Evolutionary conservation across 2,888 invertebrate species (phyloP).

Genomic region (Anodontia alba): DNA sequence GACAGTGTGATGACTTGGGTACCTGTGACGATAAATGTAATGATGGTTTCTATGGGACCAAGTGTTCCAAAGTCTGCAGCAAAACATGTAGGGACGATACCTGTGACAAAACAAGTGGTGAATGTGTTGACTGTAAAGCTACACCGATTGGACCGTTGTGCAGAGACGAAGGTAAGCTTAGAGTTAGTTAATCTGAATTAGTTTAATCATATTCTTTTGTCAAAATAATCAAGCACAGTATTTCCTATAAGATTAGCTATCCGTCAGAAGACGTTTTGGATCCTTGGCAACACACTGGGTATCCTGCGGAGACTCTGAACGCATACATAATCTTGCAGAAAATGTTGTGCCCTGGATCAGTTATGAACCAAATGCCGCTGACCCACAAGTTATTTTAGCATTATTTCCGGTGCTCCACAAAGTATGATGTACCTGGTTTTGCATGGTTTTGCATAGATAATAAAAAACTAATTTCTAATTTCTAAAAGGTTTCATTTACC

Average conservation of each 20-base stretch:
- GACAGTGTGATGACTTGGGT: constrained; percentile 27
- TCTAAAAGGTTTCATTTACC: no score
- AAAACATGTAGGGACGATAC: constrained; percentile 33
- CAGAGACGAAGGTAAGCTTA: constrained; percentile 39
- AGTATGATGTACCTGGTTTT: no score
- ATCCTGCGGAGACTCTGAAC: no score
- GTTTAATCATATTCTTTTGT: not conserved
- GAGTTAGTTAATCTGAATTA: no score
- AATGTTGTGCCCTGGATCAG: no score
- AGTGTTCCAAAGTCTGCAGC: constrained; percentile 31
- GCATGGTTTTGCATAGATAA: no score
- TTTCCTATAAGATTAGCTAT: not conserved
- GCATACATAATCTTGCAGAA: not conserved
- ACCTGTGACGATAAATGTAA: constrained; percentile 30
- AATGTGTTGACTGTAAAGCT: constrained; percentile 34
- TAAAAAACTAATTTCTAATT: no score
- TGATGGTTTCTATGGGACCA: constrained; percentile 26
- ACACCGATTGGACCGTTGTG: constrained; percentile 41
- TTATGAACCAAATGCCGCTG: no score
- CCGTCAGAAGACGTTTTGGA: no score
- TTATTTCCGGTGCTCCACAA: no score
- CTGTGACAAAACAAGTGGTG: constrained; percentile 34
- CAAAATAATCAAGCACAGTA: not conserved
- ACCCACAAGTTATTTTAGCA: no score
- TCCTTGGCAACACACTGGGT: no score